Evolutionary conservation across 2,888 invertebrate species (phyloP).

Genomic region (Leucania comma): DNA sequence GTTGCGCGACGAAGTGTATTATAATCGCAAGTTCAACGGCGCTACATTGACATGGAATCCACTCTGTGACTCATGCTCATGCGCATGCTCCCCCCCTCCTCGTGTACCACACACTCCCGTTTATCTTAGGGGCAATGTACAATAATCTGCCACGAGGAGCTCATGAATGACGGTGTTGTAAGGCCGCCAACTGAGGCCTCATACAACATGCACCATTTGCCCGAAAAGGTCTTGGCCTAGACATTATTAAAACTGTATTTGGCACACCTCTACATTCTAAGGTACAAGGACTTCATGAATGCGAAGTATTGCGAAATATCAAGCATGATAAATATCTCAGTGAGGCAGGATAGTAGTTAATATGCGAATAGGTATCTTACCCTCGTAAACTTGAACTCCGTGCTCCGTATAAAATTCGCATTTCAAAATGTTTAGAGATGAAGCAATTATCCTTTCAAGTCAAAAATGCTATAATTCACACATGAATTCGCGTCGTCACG

Average conservation of each 20-base stretch:
- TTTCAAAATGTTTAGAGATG: conserved; percentile 20
- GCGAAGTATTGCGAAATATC: conserved; percentile 46
- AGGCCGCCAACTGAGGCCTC: conserved; percentile 34
- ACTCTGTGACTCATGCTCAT: conserved; percentile 60
- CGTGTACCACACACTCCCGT: conserved; percentile 42
- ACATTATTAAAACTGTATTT: conserved; percentile 58
- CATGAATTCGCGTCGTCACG: conserved; percentile 31
- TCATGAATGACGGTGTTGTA: conserved; percentile 55
- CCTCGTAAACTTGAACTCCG: conserved; percentile 31
- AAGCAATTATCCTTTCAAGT: conserved; percentile 41
- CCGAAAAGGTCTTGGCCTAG: conserved; percentile 59
- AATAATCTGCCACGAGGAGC: conserved; percentile 55
- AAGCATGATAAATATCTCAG: conserved; percentile 41
- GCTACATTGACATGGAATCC: conserved; percentile 66
- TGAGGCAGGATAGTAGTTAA: conserved; percentile 33
- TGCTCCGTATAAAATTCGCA: conserved; percentile 21
- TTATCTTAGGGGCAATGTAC: conserved; percentile 63
- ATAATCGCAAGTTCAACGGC: conserved; percentile 77
- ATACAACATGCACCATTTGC: conserved; percentile 28
- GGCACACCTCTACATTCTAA: conserved; percentile 54
- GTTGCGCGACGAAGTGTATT: conserved; percentile 77
- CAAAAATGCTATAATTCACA: conserved; percentile 42
- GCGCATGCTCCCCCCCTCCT: conserved; percentile 37
- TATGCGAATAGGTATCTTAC: conserved; percentile 29
- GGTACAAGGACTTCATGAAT: conserved; percentile 53